These are phyloP conservation scores for Drosophila bocqueti DNA, from an alignment of 1,140 invertebrate species.

Conservation along the genomic window DNA sequence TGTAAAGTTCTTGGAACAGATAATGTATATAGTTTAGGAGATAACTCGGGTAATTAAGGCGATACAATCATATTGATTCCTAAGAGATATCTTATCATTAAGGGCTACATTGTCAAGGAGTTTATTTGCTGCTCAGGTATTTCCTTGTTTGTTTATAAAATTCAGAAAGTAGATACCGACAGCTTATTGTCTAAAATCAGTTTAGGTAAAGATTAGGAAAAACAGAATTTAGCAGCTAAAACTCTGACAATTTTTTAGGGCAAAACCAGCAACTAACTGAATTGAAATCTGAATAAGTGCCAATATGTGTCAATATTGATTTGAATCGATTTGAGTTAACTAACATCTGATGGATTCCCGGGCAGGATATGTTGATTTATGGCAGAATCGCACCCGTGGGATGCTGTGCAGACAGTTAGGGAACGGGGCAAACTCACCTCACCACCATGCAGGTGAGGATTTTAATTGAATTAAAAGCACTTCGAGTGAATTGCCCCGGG, in stretches of 20 bases:
- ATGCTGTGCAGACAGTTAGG: neutral
- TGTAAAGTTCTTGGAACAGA: neutral
- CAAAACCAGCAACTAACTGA: neutral
- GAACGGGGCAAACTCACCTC: neutral
- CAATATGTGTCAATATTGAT: neutral
- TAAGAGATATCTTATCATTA: neutral
- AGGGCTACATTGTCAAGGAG: too few relatives aligned
- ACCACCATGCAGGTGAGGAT: neutral
- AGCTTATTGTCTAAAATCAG: neutral
- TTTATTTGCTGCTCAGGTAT: neutral
- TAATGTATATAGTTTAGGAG: neutral
- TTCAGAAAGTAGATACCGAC: neutral
- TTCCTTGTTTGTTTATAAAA: neutral
- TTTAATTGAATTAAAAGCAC: slow-evolving; percentile 57
- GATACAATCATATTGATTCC: neutral
- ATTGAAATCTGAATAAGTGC: neutral
- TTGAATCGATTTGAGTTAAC: slow-evolving; percentile 20
- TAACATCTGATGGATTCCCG: neutral
- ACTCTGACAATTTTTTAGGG: too few relatives aligned
- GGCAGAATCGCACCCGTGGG: neutral
- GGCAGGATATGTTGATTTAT: neutral
- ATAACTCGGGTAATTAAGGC: neutral
- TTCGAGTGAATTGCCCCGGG: slow-evolving; percentile 14
- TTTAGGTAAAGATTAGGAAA: too few relatives aligned
- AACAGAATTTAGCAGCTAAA: neutral